Percentiles rank a stretch among this genome's conserved stretches.
Evolutionary conservation across 2,113 vertebrate genomes (phyloP).

Genomic region (Eonycteris spelaea): DNA sequence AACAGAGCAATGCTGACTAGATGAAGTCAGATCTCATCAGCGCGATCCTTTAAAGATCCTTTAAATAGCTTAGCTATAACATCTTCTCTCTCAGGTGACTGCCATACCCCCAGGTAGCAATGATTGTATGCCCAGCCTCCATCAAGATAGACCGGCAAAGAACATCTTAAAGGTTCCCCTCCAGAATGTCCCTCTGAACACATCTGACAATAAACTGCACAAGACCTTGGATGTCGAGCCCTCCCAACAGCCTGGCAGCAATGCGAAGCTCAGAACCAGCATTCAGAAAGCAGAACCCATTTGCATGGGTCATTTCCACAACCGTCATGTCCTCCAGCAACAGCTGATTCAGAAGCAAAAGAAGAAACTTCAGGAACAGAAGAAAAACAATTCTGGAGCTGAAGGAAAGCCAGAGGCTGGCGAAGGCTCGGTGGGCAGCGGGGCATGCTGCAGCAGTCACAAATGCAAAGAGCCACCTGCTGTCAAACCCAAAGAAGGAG

Average conservation of each 20-base stretch:
- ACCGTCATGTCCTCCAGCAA: conserved; percentile 85
- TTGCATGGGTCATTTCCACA: conserved; percentile 78
- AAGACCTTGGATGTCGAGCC: neutral
- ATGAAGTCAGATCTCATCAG: neutral
- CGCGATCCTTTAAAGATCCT: neutral
- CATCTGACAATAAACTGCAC: conserved; percentile 64
- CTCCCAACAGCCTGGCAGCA: neutral
- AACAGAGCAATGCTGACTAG: neutral
- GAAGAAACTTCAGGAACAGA: conserved; percentile 89
- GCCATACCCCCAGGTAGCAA: neutral
- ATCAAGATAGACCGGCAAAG: conserved; percentile 56
- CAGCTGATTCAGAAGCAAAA: conserved; percentile 89
- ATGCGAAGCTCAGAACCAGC: neutral
- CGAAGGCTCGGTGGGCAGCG: conserved; percentile 77
- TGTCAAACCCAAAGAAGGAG: conserved; percentile 45
- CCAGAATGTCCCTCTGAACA: conserved; percentile 67
- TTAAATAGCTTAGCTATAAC: neutral
- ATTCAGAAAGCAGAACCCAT: conserved; percentile 52
- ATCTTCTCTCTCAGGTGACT: conserved; percentile 49
- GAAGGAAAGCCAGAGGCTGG: conserved; percentile 83
- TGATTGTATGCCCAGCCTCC: neutral
- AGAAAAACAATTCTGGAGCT: conserved; percentile 87
- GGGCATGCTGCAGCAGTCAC: conserved; percentile 53
- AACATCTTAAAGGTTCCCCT: conserved; percentile 82
- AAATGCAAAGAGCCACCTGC: conserved; percentile 15